Evolutionary conservation across 1,140 invertebrate species (phyloP), one percentile per base, ranked within the genome.

Genomic region (Melitaea cinxia): DNA sequence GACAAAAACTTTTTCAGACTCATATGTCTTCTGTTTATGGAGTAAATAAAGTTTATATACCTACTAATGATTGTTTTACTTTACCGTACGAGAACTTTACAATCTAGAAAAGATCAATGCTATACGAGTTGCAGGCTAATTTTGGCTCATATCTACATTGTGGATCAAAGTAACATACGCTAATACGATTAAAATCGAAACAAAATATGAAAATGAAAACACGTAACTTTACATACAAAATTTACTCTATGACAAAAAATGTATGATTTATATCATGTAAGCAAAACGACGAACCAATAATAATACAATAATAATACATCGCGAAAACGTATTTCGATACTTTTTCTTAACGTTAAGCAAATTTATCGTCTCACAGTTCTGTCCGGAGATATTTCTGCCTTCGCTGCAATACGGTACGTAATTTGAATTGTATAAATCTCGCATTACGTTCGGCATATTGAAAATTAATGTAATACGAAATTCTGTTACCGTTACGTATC

Each of bases 391-490:
- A 58, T 65, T 58, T 55, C 19, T 9, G 21, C 63, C 49, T 54
- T 65, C 63, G 37, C 63, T 56, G 33, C 63, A 65, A 65, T 58
- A 45, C 54, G 60, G 60, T 53, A 14, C 35, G 45, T 58, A 58
- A 65, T 58, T 65, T 50, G 54, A 52, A 65, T 65, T 58, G 47
- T 65, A 65, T 57, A 45, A 39, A 65, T 65, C 21, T 57, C 54
- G 62, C 30, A 47, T 54, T 54, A 54, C 50, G 35, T 3, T 23
- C 12, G 30, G 23, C 19, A 56, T 56, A 56, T 56, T 56, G 54
- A 56, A 39, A 56, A 56, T 56, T 56, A 39, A 37, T 56, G 54
- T 30, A 28, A 52, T 52, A 28, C 26, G 49, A 52, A 28, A 21
- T 15, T 19, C 19, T 12, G 42, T 47, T 47, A 47, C 9, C 21